Conservation (phyloP, 2,797 vertebrate species). For the Phoebastria nigripes region DNA sequence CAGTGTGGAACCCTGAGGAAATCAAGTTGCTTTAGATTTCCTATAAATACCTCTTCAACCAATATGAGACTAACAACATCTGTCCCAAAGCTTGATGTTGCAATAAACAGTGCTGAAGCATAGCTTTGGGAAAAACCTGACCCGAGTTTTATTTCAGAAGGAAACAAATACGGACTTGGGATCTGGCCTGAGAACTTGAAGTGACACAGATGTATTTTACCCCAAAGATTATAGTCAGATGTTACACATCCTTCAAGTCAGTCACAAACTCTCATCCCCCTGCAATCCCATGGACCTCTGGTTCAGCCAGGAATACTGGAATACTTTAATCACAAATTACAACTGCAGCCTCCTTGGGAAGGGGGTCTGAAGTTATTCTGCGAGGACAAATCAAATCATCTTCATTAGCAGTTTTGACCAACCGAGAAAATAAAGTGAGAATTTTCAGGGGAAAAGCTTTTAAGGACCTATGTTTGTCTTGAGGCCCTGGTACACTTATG, state of each 20-base stretch:
- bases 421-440: neutral
- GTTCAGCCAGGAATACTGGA: neutral
- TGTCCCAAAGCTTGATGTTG: neutral
- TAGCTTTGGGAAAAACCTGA: neutral
- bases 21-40: neutral
- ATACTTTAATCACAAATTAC: neutral
- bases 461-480: neutral
- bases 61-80: fast-evolving
- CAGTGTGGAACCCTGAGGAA: neutral
- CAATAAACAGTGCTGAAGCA: neutral
- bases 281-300: neutral
- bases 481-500: neutral
- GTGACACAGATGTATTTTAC: neutral
- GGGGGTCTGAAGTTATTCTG: neutral
- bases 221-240: neutral
- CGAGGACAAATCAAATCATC: neutral
- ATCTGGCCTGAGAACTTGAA: neutral
- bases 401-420: neutral
- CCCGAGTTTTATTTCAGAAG: neutral
- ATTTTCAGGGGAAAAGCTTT: neutral
- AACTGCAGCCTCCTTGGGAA: neutral
- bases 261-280: neutral
- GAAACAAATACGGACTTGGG: neutral
- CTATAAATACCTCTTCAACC: neutral
- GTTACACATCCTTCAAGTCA: neutral